Percentiles rank a stretch among this genome's conserved stretches.
Conservation (phyloP, 2,888 invertebrate genomes). For the Tetranychus truncatus region DNA sequence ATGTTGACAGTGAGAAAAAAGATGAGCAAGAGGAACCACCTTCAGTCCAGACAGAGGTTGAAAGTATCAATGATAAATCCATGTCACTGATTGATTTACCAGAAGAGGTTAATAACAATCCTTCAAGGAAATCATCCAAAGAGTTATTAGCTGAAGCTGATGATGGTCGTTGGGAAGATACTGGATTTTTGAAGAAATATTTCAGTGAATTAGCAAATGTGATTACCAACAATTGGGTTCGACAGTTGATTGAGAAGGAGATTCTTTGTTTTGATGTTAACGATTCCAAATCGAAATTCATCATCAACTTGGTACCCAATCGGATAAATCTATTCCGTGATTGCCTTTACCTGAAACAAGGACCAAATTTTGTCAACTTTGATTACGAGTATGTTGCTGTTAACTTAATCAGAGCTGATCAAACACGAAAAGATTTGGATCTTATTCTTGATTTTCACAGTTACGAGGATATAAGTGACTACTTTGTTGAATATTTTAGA, state of each 20-base stretch:
- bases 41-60: background rate
- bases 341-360: slow-evolving; percentile 19
- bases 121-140: background rate
- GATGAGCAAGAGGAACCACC: background rate
- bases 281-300: background rate
- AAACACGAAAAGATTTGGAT: slow-evolving; percentile 18
- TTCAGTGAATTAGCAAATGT: slow-evolving; percentile 16
- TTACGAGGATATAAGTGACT: slow-evolving; percentile 14
- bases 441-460: slow-evolving; percentile 2
- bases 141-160: background rate
- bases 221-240: slow-evolving; percentile 17
- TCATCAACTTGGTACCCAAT: slow-evolving; percentile 19
- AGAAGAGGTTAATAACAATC: background rate
- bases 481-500: slow-evolving; percentile 20
- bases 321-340: slow-evolving; percentile 18
- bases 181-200: slow-evolving; percentile 3
- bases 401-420: slow-evolving; percentile 12
- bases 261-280: slow-evolving; percentile 7
- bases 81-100: too few relatives aligned
- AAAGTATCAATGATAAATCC: background rate
- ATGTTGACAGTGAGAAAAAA: background rate
- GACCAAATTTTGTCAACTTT: slow-evolving; percentile 18
- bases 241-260: slow-evolving; percentile 15
- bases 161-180: background rate
- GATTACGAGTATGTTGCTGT: slow-evolving; percentile 17